phyloP scores from a whole-genome alignment of 2,113 vertebrate genomes.

The Plestiodon gilberti region DNA sequence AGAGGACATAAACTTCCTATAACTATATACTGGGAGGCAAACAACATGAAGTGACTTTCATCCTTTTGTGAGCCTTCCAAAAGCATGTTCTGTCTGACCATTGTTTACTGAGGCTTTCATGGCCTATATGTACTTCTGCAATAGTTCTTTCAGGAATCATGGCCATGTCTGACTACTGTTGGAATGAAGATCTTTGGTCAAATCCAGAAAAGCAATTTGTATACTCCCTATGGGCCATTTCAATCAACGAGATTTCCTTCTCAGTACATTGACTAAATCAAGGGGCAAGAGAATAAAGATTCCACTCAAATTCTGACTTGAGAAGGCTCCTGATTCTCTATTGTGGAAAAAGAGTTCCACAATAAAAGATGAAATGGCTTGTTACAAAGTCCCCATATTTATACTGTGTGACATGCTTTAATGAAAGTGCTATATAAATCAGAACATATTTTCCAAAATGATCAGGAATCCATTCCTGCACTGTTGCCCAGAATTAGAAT shows the following conservation, averaged over 20 bases:
- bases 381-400: neutral
- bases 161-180: no score
- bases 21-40: neutral
- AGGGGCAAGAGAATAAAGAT: neutral
- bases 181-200: neutral
- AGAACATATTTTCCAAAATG: conserved; percentile 64
- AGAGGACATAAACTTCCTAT: neutral
- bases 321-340: neutral
- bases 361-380: conserved; percentile 11
- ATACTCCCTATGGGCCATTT: neutral
- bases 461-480: conserved; percentile 68
- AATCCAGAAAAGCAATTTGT: neutral
- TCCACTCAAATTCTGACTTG: neutral
- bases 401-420: conserved; percentile 32
- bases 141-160: no score
- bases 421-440: conserved; percentile 45
- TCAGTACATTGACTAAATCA: neutral
- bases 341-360: neutral
- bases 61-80: neutral
- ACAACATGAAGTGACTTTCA: neutral
- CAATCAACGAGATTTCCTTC: neutral
- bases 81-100: no score
- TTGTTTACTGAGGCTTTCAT: no score
- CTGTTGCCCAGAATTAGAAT: conserved; percentile 74
- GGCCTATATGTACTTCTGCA: no score